Evolutionary conservation across 2,888 invertebrate genomes (phyloP), one percentile per base, ranked within the genome.

Genomic region (Epiblema foenella): DNA sequence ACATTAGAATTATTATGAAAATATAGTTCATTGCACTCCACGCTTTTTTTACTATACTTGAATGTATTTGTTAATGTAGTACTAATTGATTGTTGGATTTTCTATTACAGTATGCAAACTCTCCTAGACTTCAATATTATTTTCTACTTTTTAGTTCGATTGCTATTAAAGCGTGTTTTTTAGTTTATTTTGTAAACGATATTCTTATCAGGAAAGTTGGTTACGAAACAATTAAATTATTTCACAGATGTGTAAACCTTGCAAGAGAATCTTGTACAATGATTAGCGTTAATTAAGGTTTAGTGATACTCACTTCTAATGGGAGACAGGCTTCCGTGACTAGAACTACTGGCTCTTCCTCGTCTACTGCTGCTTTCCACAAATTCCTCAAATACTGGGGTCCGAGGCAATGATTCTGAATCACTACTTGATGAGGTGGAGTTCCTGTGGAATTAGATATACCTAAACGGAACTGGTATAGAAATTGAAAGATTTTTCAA

Each of bases 351-450:
- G 7, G 82, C 84, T 3, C 88, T 86, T 0, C 79, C 78, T 49
- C 87, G 81, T 8, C 89, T 81, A 1, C 81, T 80, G 68, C 54
- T 81, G 71, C 79, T 84, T 37, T 91, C 91, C 0, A 92, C 76
- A 69, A 94, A 94, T 75, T 93, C 91, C 74, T 94, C 94, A 56
- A 94, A 93, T 76, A 91, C 89, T 0, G 94, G 94, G 18, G 93
- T 93, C 0, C 89, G 87, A 5, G 93, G 93, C 18, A 93, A 75
- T 0, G 93, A 93, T 59, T 93, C 93, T 0, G 91, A 89, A 70
- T 93, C 93, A 72, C 93, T 93, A 77, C 90, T 91, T 29, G 93
- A 92, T 46, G 92, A 91, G 12, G 91, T 90, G 29, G 93, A 91
- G 29, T 83, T 83, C 11, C 93, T 93, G 73, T 49, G 33, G 29